Evolutionary conservation across 35 echinoderm and acorn worm genomes (phyloP).

Genomic region (Ophioderma brevispina): DNA sequence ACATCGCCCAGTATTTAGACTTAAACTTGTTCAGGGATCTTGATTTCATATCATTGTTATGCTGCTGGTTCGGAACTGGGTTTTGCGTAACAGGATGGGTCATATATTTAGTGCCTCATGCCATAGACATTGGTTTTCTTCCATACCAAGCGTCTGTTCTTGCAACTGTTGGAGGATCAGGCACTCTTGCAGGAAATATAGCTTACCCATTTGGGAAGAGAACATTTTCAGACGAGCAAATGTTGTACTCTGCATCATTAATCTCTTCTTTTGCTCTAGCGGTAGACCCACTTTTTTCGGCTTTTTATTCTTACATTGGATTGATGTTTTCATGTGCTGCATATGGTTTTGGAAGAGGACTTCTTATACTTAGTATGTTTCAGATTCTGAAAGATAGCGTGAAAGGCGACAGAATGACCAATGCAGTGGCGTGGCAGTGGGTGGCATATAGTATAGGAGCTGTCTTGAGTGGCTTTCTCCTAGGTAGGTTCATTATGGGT

Average conservation of each 20-base stretch:
- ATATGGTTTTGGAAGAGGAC: neutral
- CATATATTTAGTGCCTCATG: neutral
- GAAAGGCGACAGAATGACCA: neutral
- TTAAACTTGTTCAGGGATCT: neutral
- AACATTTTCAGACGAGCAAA: no score
- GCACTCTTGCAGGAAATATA: neutral
- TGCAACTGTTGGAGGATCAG: neutral
- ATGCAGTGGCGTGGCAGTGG: neutral
- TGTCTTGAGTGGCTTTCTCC: neutral
- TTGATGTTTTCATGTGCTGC: neutral
- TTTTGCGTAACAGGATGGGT: neutral
- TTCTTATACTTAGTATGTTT: neutral
- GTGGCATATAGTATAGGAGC: neutral
- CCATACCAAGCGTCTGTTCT: neutral
- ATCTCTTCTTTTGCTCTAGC: no score
- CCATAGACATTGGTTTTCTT: neutral
- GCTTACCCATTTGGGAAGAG: neutral
- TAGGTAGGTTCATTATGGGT: no score
- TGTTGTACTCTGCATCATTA: no score
- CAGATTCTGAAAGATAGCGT: neutral
- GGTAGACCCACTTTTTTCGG: no score
- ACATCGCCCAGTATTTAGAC: neutral
- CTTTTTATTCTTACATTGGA: no score
- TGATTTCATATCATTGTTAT: neutral
- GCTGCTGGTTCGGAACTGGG: neutral